Evolutionary conservation across 2,888 invertebrate genomes (phyloP).

Genomic region (Apamea monoglypha): DNA sequence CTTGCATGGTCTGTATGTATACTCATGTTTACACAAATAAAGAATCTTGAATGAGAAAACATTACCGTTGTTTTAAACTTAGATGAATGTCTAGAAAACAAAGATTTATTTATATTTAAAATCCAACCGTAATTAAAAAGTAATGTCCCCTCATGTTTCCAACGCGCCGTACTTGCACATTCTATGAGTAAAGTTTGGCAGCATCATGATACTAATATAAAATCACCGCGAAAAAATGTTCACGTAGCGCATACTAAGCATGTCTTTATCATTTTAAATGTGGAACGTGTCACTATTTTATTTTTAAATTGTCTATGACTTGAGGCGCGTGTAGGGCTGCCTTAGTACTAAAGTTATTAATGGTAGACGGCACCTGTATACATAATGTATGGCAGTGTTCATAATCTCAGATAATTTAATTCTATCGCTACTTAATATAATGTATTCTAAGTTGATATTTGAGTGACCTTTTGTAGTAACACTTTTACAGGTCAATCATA

Average conservation of each 20-base stretch:
- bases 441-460: too few relatives aligned
- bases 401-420: too few relatives aligned
- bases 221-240: slow-evolving; percentile 34
- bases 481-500: too few relatives aligned
- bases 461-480: too few relatives aligned
- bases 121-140: not conserved
- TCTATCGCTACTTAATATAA: too few relatives aligned
- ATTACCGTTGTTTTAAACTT: not conserved
- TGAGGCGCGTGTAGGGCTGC: slow-evolving; percentile 18
- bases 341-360: not conserved
- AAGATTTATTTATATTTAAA: not conserved
- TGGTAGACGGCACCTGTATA: not conserved
- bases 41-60: too few relatives aligned
- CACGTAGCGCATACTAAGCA: slow-evolving; percentile 26
- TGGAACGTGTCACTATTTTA: slow-evolving; percentile 39
- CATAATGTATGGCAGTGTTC: too few relatives aligned
- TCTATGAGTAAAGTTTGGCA: slow-evolving; percentile 39
- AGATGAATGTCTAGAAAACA: not conserved
- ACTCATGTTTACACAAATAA: too few relatives aligned
- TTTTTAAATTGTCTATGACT: slow-evolving; percentile 37
- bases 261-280: slow-evolving; percentile 30
- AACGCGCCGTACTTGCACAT: not conserved
- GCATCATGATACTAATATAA: not conserved
- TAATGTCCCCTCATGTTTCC: not conserved
- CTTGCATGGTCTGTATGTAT: too few relatives aligned